Evolutionary conservation across 2,797 vertebrate genomes (phyloP).

Genomic region (Sebastes trivittatus): DNA sequence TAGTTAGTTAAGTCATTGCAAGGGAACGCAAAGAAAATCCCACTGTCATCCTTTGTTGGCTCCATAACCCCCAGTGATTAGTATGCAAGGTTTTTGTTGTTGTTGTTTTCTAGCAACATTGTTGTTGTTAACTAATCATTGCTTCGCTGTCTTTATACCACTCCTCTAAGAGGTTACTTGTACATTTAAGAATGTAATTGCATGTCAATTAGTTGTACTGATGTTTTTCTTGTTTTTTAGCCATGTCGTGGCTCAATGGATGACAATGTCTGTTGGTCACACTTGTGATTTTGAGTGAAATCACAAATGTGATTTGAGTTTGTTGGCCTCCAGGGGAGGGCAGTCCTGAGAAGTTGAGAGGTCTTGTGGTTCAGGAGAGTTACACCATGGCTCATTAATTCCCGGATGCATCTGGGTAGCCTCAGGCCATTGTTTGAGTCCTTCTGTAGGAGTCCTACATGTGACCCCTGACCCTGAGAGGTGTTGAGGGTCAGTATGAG

Average conservation of each 20-base stretch:
- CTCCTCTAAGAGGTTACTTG: too few relatives aligned
- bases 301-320: not conserved
- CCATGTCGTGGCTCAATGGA: too few relatives aligned
- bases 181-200: too few relatives aligned
- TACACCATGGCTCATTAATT: slow-evolving; percentile 39
- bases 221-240: too few relatives aligned
- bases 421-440: slow-evolving; percentile 42
- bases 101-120: too few relatives aligned
- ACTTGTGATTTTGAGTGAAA: too few relatives aligned
- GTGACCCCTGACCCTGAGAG: slow-evolving; percentile 45
- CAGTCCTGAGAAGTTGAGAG: slow-evolving; percentile 60
- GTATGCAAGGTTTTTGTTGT: too few relatives aligned
- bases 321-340: slow-evolving; percentile 26
- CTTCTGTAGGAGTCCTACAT: slow-evolving; percentile 41
- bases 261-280: too few relatives aligned
- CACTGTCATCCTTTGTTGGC: not conserved
- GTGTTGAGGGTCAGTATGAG: slow-evolving; percentile 32
- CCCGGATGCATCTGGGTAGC: slow-evolving; percentile 26
- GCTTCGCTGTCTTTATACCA: too few relatives aligned
- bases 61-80: too few relatives aligned
- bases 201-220: too few relatives aligned
- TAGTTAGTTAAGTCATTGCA: not conserved
- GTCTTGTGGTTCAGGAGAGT: slow-evolving; percentile 49
- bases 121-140: too few relatives aligned
- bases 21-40: not conserved